phyloP scores from a whole-genome alignment of 1,140 invertebrate species.

The Pseudobourletiella spinata region DNA sequence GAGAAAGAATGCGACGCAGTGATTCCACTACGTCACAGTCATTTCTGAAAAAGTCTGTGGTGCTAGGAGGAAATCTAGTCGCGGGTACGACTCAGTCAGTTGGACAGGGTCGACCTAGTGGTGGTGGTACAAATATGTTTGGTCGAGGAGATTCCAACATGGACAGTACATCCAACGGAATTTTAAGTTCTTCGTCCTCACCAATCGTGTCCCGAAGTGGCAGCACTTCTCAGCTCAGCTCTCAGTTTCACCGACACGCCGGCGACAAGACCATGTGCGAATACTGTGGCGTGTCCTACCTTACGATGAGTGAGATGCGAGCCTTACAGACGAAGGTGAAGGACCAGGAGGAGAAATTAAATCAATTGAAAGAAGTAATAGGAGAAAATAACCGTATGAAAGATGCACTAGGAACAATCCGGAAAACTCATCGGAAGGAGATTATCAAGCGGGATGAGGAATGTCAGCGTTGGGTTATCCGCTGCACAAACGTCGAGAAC shows the following conservation, averaged over 20 bases:
- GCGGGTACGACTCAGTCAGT: too few relatives aligned
- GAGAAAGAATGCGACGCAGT: too few relatives aligned
- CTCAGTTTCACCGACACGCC: too few relatives aligned
- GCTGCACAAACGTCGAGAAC: background rate
- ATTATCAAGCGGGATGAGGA: conserved; percentile 4
- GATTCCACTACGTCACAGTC: too few relatives aligned
- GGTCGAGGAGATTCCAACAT: too few relatives aligned
- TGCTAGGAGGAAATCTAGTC: too few relatives aligned
- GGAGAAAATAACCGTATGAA: conserved; percentile 5
- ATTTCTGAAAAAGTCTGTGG: too few relatives aligned
- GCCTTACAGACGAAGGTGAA: conserved; percentile 10
- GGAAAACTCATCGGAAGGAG: conserved; percentile 5
- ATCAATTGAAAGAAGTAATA: conserved; percentile 1
- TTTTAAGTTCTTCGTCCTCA: too few relatives aligned
- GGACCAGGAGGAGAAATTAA: conserved; percentile 4
- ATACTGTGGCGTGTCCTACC: conserved; percentile 16
- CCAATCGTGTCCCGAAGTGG: background rate
- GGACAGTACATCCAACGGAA: too few relatives aligned
- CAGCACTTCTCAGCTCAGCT: background rate
- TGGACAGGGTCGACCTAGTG: too few relatives aligned
- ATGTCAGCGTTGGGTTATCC: background rate
- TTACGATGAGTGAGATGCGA: conserved; percentile 10
- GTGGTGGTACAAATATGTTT: too few relatives aligned
- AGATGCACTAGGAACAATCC: background rate
- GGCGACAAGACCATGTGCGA: too few relatives aligned